Evolutionary conservation across 2,797 vertebrate species (phyloP).

Genomic region (Sphenodon punctatus): DNA sequence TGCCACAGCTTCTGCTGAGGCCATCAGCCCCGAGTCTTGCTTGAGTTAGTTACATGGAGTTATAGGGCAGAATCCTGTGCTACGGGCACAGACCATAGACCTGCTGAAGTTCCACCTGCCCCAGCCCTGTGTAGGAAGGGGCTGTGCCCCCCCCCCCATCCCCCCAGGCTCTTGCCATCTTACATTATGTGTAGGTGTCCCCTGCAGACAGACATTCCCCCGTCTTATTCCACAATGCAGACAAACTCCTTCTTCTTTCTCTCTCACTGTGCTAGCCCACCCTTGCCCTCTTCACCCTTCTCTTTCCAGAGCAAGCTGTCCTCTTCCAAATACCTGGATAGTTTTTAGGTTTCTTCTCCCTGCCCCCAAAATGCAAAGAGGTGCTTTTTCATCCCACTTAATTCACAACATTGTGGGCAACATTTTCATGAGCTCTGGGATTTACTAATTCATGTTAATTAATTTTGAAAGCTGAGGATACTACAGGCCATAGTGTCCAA

Average conservation of each 20-base stretch:
- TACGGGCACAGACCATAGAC: background rate
- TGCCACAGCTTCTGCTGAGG: background rate
- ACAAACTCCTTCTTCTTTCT: background rate
- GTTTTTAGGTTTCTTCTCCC: constrained; percentile 19
- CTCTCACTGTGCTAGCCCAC: background rate
- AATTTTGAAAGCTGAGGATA: background rate
- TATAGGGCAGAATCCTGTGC: background rate
- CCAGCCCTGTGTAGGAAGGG: background rate
- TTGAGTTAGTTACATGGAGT: constrained; percentile 9
- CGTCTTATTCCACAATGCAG: background rate
- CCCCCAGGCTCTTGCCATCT: background rate
- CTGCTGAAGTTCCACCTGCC: background rate
- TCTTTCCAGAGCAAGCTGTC: background rate
- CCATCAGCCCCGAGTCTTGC: background rate
- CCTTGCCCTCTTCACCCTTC: background rate
- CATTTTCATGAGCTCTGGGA: background rate
- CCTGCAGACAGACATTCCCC: background rate
- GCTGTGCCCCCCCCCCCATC: background rate
- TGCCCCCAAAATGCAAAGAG: background rate
- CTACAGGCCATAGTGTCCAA: no score
- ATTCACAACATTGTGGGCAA: background rate
- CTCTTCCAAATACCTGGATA: background rate
- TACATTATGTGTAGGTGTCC: background rate
- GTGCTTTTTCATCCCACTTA: background rate
- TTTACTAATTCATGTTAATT: background rate